phyloP scores from a whole-genome alignment of 2,888 invertebrate genomes.

The Torymus auratus region DNA sequence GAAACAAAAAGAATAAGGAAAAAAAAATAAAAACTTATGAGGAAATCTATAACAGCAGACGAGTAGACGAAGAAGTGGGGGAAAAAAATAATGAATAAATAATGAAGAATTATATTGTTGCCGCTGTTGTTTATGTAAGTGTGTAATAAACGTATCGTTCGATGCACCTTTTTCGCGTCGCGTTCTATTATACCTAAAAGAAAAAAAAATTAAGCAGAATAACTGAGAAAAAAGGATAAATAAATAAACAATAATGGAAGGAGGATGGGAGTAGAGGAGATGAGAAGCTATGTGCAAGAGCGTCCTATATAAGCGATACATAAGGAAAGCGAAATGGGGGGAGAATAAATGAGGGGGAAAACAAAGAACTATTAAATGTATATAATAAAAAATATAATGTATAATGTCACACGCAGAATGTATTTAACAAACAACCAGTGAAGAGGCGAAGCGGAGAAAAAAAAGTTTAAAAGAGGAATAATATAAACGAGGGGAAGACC shows the following conservation, averaged over 20 bases:
- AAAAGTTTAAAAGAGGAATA: not conserved
- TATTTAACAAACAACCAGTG: slow-evolving; percentile 65
- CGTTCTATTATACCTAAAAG: slow-evolving; percentile 33
- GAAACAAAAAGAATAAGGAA: slow-evolving; percentile 12
- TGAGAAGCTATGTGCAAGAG: slow-evolving; percentile 12
- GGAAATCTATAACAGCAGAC: too few species aligned
- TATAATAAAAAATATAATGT: slow-evolving; percentile 66
- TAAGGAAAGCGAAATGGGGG: too few species aligned
- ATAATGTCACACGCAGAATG: slow-evolving; percentile 70
- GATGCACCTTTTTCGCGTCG: slow-evolving; percentile 39
- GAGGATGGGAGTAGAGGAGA: slow-evolving; percentile 1
- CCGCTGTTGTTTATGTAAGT: slow-evolving; percentile 42
- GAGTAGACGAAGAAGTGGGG: too few species aligned
- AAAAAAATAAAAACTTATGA: not conserved
- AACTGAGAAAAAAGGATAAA: not conserved
- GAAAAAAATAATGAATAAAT: not conserved
- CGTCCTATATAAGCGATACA: slow-evolving; percentile 32
- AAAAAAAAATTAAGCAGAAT: slow-evolving; percentile 1
- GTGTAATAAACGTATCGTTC: slow-evolving; percentile 45
- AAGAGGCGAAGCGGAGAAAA: not conserved
- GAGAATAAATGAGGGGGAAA: slow-evolving; percentile 43
- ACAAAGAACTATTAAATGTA: slow-evolving; percentile 69
- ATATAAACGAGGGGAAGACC: not conserved
- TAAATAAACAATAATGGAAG: slow-evolving; percentile 5
- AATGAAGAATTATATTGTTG: slow-evolving; percentile 29